phyloP scores from a whole-genome alignment of 37 sponge, comb jelly and placozoan species.

The Spongilla lacustris region DNA sequence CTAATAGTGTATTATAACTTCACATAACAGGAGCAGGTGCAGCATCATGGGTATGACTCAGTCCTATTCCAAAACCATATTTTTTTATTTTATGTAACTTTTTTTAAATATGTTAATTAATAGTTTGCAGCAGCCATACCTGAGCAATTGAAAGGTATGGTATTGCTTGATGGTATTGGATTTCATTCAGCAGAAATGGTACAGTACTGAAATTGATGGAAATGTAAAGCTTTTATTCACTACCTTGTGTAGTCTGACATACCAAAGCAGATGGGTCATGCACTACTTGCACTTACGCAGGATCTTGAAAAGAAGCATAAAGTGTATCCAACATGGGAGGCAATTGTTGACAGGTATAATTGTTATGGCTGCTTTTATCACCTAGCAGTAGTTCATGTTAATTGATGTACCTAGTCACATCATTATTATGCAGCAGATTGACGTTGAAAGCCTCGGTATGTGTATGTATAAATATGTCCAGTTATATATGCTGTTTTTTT shows the following conservation, averaged over 20 bases:
- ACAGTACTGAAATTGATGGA: neutral
- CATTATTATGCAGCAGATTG: too few relatives aligned
- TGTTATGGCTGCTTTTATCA: too few relatives aligned
- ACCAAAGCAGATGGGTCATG: slow-evolving; percentile 34
- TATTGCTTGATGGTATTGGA: slow-evolving; percentile 48
- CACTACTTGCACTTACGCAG: slow-evolving; percentile 6
- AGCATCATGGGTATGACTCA: slow-evolving; percentile 37
- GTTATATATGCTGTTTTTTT: too few relatives aligned
- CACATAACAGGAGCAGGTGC: slow-evolving; percentile 26
- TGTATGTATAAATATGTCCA: too few relatives aligned
- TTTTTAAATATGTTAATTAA: neutral
- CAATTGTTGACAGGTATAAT: slow-evolving; percentile 39
- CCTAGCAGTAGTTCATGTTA: too few relatives aligned
- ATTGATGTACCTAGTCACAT: too few relatives aligned
- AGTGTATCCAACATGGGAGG: slow-evolving; percentile 57
- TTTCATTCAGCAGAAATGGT: slow-evolving; percentile 25
- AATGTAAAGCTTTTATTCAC: neutral
- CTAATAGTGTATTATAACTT: neutral
- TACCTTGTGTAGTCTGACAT: slow-evolving; percentile 36
- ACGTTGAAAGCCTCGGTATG: too few relatives aligned
- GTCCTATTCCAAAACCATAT: neutral
- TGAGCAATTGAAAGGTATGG: slow-evolving; percentile 37
- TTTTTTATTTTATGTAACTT: too few relatives aligned
- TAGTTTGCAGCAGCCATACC: slow-evolving; percentile 70
- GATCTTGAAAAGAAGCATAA: slow-evolving; percentile 13